Base-by-base conservation (phyloP, 2,113 vertebrate genomes). In the Paramormyrops kingsleyae region DNA sequence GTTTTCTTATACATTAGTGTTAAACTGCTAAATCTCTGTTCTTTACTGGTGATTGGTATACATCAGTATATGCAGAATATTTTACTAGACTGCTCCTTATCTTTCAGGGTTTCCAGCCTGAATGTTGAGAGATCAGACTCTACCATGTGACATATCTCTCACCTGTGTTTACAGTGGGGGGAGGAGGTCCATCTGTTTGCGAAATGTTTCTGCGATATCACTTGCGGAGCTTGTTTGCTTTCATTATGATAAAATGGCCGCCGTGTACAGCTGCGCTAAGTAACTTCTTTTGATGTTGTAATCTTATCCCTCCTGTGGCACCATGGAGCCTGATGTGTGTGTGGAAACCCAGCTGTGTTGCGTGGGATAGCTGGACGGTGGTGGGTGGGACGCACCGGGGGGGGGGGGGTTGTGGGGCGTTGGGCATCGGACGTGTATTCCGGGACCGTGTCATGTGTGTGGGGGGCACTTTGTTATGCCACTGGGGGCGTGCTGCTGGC, bases 301-400 rank as follows among this genome's bases (percentile, higher is more conserved):
- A 91, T 70, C 89, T 80, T 24, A 87, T 86, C 70, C 66, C 90
- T 42, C 83, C 44, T 24, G 9, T 21, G 88, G 80, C 15, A 91
- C 91, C 90, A 35, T 35, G 31, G 85, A 87, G 83, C 88, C 87
- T 89, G 90, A 56, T 85, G 88, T 62, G 89, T 83, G 88, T 87
- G 90, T 84, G 89, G 90, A 87, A 89, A 70, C 85, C 90, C 90
- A 92, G 90, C 91, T 91, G 91, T 66, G 89, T 88, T 90, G 89
- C 83, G 89, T 59, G 90, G 52, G 52, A 85, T 13, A 9, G 88
- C 47, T 59, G 85, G 8, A 24, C 42, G 56, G 80, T 21, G 89
- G 89, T 89, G 66, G 91, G 84, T 77, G 87, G 53, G 74, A 89
- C 47, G 59, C 88, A 87, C 46, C 5, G 13, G 53, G 24, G 49